Evolutionary conservation across 2,888 invertebrate species (phyloP).

Genomic region (Drosophila infuscata): DNA sequence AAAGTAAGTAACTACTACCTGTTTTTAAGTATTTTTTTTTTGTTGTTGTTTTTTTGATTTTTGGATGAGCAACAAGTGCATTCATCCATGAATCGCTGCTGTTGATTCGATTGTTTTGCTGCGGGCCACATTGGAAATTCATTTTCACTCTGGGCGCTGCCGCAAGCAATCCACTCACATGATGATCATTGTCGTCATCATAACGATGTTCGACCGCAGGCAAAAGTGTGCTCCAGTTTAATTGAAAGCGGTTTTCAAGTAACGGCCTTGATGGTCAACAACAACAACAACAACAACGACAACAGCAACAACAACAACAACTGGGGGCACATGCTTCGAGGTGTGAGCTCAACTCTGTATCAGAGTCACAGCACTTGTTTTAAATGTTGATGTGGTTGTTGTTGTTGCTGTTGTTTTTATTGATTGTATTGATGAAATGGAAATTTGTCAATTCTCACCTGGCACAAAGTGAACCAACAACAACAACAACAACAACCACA

Average conservation of each 20-base stretch:
- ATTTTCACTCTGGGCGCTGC: conserved; percentile 79
- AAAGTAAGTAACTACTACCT: conserved; percentile 62
- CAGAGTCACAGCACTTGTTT: conserved; percentile 34
- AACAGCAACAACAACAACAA: conserved; percentile 27
- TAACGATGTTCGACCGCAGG: conserved; percentile 68
- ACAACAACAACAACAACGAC: conserved; percentile 40
- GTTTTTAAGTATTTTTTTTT: conserved; percentile 25
- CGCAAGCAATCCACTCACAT: conserved; percentile 48
- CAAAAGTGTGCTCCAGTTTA: conserved; percentile 84
- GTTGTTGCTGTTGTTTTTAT: conserved; percentile 49
- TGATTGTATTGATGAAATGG: conserved; percentile 77
- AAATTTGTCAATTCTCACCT: conserved; percentile 81
- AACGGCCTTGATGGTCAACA: conserved; percentile 64
- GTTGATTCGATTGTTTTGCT: conserved; percentile 37
- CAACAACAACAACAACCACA: conserved; percentile 9
- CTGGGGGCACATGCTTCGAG: conserved; percentile 41
- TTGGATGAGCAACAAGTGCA: conserved; percentile 50
- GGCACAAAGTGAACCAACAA: conserved; percentile 43
- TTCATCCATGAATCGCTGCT: conserved; percentile 14
- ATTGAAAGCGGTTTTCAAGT: conserved; percentile 81
- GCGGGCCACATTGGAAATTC: conserved; percentile 66
- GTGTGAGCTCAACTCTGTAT: conserved; percentile 44
- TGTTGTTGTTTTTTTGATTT: not conserved
- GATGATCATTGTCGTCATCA: conserved; percentile 37
- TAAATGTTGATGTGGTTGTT: conserved; percentile 27